phyloP scores from a whole-genome alignment of 1,140 invertebrate species.

The Bradysia coprophila region DNA sequence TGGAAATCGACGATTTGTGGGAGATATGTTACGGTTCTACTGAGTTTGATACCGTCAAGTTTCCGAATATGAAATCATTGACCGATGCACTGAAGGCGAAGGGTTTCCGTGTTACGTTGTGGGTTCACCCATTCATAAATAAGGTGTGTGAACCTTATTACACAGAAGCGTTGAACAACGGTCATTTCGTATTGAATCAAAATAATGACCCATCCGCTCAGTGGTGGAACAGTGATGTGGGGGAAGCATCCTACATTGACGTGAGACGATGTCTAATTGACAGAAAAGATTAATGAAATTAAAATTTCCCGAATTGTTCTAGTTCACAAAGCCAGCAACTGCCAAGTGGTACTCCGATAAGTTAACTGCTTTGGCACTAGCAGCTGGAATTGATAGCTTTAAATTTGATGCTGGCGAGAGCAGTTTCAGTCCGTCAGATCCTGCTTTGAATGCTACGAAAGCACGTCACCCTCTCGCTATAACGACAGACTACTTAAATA shows the following conservation, averaged over 20 bases:
- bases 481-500: slow-evolving; percentile 41
- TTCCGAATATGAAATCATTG: slow-evolving; percentile 45
- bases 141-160: slow-evolving; percentile 43
- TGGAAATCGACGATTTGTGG: slow-evolving; percentile 88
- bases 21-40: slow-evolving; percentile 74
- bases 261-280: too few species aligned
- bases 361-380: slow-evolving; percentile 34
- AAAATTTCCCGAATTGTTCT: too few species aligned
- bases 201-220: slow-evolving; percentile 33
- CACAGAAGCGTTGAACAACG: slow-evolving; percentile 28
- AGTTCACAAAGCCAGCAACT: slow-evolving; percentile 58
- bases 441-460: slow-evolving; percentile 25
- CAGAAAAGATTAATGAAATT: too few species aligned
- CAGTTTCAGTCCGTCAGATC: slow-evolving; percentile 33
- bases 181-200: slow-evolving; percentile 38
- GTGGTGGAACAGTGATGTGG: slow-evolving; percentile 68
- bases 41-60: slow-evolving; percentile 50
- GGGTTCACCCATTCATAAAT: slow-evolving; percentile 84
- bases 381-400: slow-evolving; percentile 60
- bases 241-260: slow-evolving; percentile 44
- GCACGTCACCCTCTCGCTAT: slow-evolving; percentile 37
- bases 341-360: slow-evolving; percentile 52
- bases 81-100: slow-evolving; percentile 35
- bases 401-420: slow-evolving; percentile 90
- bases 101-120: slow-evolving; percentile 58